These are phyloP conservation scores for Riparia riparia DNA, from an alignment of 2,113 vertebrate genomes.

Conservation along the genomic window DNA sequence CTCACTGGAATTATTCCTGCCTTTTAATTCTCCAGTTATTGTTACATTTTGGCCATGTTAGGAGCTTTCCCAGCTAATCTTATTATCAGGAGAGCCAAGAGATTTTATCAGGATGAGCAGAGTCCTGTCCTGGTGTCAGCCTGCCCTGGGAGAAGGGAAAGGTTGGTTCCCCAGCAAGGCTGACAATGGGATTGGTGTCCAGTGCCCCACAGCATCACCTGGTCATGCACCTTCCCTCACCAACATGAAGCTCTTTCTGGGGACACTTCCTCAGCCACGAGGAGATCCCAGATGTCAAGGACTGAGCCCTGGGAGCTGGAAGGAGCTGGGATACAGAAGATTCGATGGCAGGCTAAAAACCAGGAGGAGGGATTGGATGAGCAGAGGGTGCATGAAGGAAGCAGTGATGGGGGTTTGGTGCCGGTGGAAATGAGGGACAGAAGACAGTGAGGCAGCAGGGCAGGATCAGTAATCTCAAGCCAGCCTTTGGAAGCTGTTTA, in stretches of 20 bases:
- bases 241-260: neutral
- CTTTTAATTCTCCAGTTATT: neutral
- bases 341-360: neutral
- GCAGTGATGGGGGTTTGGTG: accelerated
- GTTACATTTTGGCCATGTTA: neutral
- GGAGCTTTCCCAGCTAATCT: neutral
- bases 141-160: neutral
- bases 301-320: neutral
- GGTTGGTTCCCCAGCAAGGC: neutral
- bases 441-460: accelerated
- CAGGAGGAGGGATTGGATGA: neutral
- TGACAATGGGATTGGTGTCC: neutral
- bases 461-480: neutral
- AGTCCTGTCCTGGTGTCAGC: neutral
- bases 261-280: neutral
- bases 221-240: neutral
- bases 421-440: neutral
- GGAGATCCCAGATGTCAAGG: neutral
- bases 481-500: neutral
- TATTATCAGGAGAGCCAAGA: neutral
- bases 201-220: neutral
- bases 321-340: neutral
- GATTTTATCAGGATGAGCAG: neutral
- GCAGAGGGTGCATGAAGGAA: accelerated
- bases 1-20: neutral